Evolutionary conservation across 2,113 vertebrate species (phyloP), one percentile per base, ranked within the genome.

Genomic region (Brachyhypopomus gauderio): DNA sequence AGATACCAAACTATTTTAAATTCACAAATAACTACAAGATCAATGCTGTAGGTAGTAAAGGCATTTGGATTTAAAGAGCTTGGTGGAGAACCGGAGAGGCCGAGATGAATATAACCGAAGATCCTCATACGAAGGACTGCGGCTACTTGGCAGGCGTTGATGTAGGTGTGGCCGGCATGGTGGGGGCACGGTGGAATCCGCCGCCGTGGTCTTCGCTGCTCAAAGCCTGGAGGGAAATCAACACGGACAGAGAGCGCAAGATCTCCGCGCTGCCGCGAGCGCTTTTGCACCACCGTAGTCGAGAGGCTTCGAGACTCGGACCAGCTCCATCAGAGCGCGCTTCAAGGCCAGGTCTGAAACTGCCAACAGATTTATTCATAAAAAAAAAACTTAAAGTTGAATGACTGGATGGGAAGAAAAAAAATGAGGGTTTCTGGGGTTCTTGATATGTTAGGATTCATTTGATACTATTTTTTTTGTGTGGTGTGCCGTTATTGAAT

Each of bases 91-190:
- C 30, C 48, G 20, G 52, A 52, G 34, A 45, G 6, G 3, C 30
- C 30, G 30, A 88, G 89, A 89, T 86, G 82, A 82, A 87, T 90
- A 77, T 52, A 87, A 80, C 74, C 77, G 70, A 30, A 77, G 59
- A 55, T 77, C 34, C 48, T 70, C 27, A 69, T 75, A 79, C 77
- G 76, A 77, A 81, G 62, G 59, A 72, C 58, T 30, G 30, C 30
- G 3, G 30, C 30, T 30, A 30, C 30, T 30, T 30, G 2, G 30
- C 30, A 30, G 30, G 30, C 30, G 30, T 30, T 30, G 30, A 3
- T 30, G 30, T 30, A 30, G 30, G 30, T 30, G 30, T 30, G 30
- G 30, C 30, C 30, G 30, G 30, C 30, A 3, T 30, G 30, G 30
- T 30, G 30, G 30, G 3, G 30, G 30, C 30, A 30, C 30, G 3